Percentiles rank a stretch among this genome's conserved stretches.
These are phyloP conservation scores for Leucoraja ocellata DNA, from an alignment of 2,797 vertebrate genomes.

Conservation along the genomic window DNA sequence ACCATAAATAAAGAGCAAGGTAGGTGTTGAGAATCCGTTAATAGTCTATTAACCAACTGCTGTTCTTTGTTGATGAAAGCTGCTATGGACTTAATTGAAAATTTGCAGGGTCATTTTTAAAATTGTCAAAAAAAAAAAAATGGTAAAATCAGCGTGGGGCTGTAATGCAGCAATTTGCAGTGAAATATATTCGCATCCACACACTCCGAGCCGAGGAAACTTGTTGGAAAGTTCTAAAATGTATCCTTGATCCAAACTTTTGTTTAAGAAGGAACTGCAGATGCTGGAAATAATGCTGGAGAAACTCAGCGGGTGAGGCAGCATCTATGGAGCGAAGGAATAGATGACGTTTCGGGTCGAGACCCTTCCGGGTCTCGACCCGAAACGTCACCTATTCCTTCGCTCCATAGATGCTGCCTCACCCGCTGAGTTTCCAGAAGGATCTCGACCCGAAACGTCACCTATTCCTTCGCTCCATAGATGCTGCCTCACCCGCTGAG, in stretches of 20 bases:
- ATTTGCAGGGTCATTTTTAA: slow-evolving; percentile 25
- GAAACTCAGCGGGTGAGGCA: too few relatives aligned
- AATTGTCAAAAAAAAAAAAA: slow-evolving; percentile 12
- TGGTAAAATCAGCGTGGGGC: not conserved
- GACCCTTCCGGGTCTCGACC: too few relatives aligned
- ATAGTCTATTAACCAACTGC: slow-evolving; percentile 33
- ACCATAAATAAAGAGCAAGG: slow-evolving; percentile 7
- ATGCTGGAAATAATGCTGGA: too few relatives aligned
- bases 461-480: too few relatives aligned
- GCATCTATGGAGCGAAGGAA: too few relatives aligned
- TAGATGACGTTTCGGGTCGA: too few relatives aligned
- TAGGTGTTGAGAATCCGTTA: slow-evolving; percentile 30
- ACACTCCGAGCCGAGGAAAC: not conserved
- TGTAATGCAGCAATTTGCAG: not conserved
- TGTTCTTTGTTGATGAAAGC: slow-evolving; percentile 35
- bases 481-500: too few relatives aligned
- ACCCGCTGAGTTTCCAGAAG: too few relatives aligned
- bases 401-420: too few relatives aligned
- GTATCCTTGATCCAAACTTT: not conserved
- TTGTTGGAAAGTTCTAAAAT: not conserved
- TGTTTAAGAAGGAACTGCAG: too few relatives aligned
- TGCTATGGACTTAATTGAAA: slow-evolving; percentile 32
- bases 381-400: too few relatives aligned
- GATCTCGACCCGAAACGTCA: too few relatives aligned
- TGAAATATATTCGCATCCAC: not conserved